Evolutionary conservation across 2,113 vertebrate genomes (phyloP).

Genomic region (Myrmecophaga tridactyla): DNA sequence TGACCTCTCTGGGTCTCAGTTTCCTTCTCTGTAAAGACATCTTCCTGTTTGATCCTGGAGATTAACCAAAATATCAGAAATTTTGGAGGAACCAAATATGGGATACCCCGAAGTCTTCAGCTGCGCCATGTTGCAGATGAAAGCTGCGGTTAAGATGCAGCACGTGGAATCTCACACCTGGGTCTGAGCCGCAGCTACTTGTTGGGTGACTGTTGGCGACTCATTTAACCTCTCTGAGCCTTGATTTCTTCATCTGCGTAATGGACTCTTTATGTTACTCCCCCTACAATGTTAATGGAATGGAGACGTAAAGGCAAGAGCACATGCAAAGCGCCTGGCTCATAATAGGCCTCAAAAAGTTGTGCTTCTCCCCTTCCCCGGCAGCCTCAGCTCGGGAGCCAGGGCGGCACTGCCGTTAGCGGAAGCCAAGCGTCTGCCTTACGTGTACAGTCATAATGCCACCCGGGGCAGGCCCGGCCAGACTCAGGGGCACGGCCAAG

Average conservation of each 20-base stretch:
- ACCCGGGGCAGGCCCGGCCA: conserved; percentile 43
- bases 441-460: conserved; percentile 63
- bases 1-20: background rate
- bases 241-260: background rate
- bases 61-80: conserved; percentile 15
- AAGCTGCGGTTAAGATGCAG: background rate
- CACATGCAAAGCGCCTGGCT: background rate
- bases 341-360: background rate
- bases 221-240: background rate
- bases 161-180: background rate
- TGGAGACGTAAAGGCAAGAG: background rate
- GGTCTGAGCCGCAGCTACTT: background rate
- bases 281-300: background rate
- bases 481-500: background rate
- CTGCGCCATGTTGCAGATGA: background rate
- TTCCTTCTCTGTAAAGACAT: background rate
- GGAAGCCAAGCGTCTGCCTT: background rate
- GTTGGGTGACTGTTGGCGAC: background rate
- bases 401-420: background rate
- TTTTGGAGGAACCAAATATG: background rate
- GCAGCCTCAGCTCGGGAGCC: accelerated
- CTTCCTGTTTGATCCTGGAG: background rate
- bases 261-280: background rate
- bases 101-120: background rate
- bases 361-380: background rate